Base-by-base conservation (phyloP, 2,888 invertebrate genomes). In the Aspidiotus destructor region DNA sequence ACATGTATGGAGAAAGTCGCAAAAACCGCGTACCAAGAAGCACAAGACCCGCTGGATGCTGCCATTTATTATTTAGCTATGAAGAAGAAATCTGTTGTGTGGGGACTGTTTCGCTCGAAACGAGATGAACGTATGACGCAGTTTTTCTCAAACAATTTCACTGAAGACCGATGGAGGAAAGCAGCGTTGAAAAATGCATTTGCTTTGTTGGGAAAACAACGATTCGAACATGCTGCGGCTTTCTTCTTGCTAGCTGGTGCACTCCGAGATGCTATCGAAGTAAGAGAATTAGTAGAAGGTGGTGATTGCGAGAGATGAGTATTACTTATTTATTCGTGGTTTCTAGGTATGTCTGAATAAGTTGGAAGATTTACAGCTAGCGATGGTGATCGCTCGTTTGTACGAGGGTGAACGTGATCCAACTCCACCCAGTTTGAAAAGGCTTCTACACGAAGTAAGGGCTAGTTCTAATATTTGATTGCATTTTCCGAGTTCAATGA, bases 131-230 rank as follows among this genome's bases (percentile, higher is more conserved):
- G 89, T 75, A 98, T 99, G 98, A 91, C 92, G 0, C 78, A 83
- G 17, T 99, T 99, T 81, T 99, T 99, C 77, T 80, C 89, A 28
- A 94, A 98, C 76, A 94, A 99, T 76, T 99, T 99, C 76, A 77
- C 81, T 2, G 88, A 94, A 75, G 91, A 95, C 74, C 84, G 96
- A 65, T 98, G 98, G 97, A 84, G 96, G 17, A 97, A 94, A 76
- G 96, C 98, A 0, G 99, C 98, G 0, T 78, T 98, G 71, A 99
- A 98, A 80, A 99, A 99, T 78, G 99, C 99, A 0, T 99, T 95
- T 76, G 95, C 93, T 2, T 79, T 99, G 55, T 83, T 99, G 53
- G 92, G 98, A 5, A 93, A 92, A 76, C 98, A 99, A 78, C 76
- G 97, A 62, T 99, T 98, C 77, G 91, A 93, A 71, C 97, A 99